phyloP scores from a whole-genome alignment of 2,797 vertebrate species.

The Oreochromis mossambicus region DNA sequence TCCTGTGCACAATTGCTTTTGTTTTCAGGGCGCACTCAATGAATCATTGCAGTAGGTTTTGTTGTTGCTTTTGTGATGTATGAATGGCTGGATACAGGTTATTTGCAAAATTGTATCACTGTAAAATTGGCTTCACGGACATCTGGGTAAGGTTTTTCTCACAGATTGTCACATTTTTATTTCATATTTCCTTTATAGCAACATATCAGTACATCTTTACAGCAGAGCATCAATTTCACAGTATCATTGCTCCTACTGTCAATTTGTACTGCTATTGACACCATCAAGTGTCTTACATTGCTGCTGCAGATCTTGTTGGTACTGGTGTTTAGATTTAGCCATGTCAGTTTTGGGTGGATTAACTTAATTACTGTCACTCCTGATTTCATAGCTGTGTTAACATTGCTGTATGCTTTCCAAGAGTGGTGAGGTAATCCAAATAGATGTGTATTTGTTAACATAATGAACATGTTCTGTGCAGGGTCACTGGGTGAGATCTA shows the following conservation, averaged over 20 bases:
- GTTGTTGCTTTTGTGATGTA: not conserved
- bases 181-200: not conserved
- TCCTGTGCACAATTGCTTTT: not conserved
- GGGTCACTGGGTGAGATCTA: not conserved
- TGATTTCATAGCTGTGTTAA: not conserved
- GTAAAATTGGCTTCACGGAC: not conserved
- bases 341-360: not conserved
- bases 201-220: not conserved
- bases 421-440: not conserved
- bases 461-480: not conserved
- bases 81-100: not conserved
- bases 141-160: not conserved
- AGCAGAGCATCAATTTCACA: not conserved
- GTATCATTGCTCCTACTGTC: not conserved
- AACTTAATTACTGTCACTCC: not conserved
- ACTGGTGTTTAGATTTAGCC: not conserved
- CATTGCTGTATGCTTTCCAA: not conserved
- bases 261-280: not conserved
- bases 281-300: not conserved
- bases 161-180: not conserved
- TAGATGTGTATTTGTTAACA: not conserved
- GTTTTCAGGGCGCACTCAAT: not conserved
- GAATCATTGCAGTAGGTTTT: not conserved
- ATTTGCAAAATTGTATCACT: not conserved
- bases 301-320: not conserved